phyloP scores from a whole-genome alignment of 1,140 invertebrate genomes.

The Oppia nitens region DNA sequence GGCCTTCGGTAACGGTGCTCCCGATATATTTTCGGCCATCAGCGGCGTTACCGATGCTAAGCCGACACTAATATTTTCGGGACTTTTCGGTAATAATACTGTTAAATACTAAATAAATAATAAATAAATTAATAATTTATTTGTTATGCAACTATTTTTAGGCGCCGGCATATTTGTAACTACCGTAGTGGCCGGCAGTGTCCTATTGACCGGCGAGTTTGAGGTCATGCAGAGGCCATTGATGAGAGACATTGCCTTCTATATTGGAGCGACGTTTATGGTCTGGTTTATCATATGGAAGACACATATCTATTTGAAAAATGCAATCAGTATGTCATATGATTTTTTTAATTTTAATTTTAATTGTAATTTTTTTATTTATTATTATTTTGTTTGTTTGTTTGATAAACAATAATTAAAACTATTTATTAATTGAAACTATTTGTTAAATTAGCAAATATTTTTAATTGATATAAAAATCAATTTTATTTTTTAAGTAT shows the following conservation, averaged over 20 bases:
- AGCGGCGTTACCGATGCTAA: conserved; percentile 31
- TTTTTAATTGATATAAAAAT: no score
- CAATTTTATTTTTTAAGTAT: no score
- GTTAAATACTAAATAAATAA: not conserved
- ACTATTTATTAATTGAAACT: no score
- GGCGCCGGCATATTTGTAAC: conserved; percentile 46
- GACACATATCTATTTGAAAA: not conserved
- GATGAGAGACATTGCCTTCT: conserved; percentile 47
- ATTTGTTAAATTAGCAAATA: no score
- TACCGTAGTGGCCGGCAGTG: conserved; percentile 42
- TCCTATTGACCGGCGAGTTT: conserved; percentile 42
- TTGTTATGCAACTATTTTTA: not conserved
- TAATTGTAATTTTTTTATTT: not conserved
- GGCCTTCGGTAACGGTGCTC: conserved; percentile 61
- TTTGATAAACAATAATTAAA: not conserved
- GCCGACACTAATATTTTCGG: conserved; percentile 40
- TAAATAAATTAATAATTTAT: not conserved
- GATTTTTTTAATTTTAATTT: no score
- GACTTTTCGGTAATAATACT: conserved; percentile 33
- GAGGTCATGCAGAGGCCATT: conserved; percentile 39
- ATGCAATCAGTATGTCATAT: conserved; percentile 2
- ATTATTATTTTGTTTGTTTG: not conserved
- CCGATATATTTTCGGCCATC: conserved; percentile 52
- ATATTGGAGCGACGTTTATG: conserved; percentile 33
- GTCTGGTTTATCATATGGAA: conserved; percentile 9